Base-by-base conservation (phyloP, 1,140 invertebrate genomes). In the Ceratitis capitata region DNA sequence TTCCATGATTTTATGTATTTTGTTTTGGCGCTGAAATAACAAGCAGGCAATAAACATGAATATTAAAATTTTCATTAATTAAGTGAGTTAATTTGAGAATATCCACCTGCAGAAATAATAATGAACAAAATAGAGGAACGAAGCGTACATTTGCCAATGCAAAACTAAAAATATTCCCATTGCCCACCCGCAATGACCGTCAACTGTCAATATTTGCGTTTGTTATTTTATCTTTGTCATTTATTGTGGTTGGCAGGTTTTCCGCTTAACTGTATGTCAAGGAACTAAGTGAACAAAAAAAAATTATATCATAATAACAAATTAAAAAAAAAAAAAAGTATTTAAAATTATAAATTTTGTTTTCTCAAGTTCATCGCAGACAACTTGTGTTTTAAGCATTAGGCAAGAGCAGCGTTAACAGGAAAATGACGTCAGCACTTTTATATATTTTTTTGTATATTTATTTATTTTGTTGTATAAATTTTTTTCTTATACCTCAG, bases 61-160 rank as follows among this genome's bases (percentile, higher is more conserved):
- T 69, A 69, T 69, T 39, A 69, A 69, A 69, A 69, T 35, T 69
- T 69, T 35, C 29, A 35, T 35, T 69, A 69, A 69, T 69, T 35
- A 69, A 69, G 61, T 29, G 10, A 19, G 61, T 35, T 64, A 29
- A 64, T 64, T 64, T 64, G 12, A n/a, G 14, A 29, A 51, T 51
- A 3, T 58, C 2, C 9, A 7, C 10, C 4, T 2, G 4, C 26
- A 29, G 10, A 26, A 61, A 61, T 61, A 61, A 61, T 61, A 23
- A 61, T 12, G n/a, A 19, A 61, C 3, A 32, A 29, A 61, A 29
- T 10, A 26, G 26, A 61, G 9, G 51, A 0, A 1, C 19, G 12
- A n/a, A n/a, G n/a, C n/a, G n/a, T n/a, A n/a, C n/a, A n/a, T n/a
- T n/a, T n/a, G n/a, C n/a, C n/a, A n/a, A 49, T 10, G 10, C 2